These are phyloP conservation scores for Charadrius vociferus DNA, from an alignment of 2,113 vertebrate genomes.

Conservation along the genomic window DNA sequence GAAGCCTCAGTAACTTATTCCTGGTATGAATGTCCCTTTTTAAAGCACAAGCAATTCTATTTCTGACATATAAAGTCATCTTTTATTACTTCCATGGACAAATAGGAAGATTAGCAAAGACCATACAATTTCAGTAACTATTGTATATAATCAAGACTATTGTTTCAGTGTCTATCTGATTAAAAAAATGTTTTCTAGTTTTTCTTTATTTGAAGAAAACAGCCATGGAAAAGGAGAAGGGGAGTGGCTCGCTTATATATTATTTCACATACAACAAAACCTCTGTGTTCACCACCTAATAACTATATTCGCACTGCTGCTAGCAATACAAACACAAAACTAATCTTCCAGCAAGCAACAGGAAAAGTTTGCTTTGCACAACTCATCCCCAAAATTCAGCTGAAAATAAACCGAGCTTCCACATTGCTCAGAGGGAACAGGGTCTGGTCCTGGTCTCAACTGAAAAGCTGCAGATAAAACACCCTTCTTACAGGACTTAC, in stretches of 20 bases:
- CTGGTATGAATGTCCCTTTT: background rate
- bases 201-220: slow-evolving; percentile 16
- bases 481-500: background rate
- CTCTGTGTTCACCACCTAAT: background rate
- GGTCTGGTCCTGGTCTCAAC: background rate
- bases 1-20: background rate
- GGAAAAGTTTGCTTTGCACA: slow-evolving; percentile 10
- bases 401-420: background rate
- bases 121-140: background rate
- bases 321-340: background rate
- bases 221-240: background rate
- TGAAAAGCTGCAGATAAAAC: background rate
- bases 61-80: background rate
- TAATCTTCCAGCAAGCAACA: background rate
- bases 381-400: background rate
- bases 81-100: background rate
- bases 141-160: slow-evolving; percentile 5
- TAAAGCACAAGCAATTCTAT: background rate
- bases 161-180: background rate
- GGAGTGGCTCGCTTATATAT: background rate
- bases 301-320: background rate
- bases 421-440: background rate
- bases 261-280: slow-evolving; percentile 10
- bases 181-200: background rate
- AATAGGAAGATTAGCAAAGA: background rate